phyloP scores from a whole-genome alignment of 2,888 invertebrate species.

The Yponomeuta plumbellus region DNA sequence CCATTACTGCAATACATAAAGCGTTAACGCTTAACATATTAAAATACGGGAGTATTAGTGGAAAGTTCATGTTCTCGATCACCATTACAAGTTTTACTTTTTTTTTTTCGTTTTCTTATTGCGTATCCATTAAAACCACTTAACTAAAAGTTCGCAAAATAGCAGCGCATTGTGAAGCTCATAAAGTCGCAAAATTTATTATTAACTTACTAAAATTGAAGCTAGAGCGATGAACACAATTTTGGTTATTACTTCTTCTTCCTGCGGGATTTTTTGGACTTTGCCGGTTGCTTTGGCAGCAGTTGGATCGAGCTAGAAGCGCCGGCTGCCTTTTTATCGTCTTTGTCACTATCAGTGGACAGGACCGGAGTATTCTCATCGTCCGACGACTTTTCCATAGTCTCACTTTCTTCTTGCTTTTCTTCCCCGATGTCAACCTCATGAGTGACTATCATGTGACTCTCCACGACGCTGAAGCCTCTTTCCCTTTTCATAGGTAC shows the following conservation, averaged over 20 bases:
- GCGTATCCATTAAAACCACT: constrained; percentile 49
- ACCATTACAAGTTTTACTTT: constrained; percentile 9
- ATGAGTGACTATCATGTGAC: constrained; percentile 58
- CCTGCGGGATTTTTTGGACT: constrained; percentile 76
- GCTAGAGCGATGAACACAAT: constrained; percentile 29
- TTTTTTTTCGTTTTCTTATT: constrained; percentile 54
- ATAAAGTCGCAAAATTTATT: constrained; percentile 9
- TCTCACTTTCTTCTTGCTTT: constrained; percentile 43
- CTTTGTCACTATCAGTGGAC: constrained; percentile 76
- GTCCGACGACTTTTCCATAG: constrained; percentile 75
- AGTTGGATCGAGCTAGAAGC: constrained; percentile 51
- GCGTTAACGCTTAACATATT: neutral
- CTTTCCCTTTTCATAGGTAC: constrained; percentile 55
- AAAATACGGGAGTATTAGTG: neutral
- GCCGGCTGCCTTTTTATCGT: constrained; percentile 57
- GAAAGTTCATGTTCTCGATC: constrained; percentile 10
- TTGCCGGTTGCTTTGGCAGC: constrained; percentile 59
- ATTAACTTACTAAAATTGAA: constrained; percentile 13
- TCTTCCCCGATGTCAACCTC: constrained; percentile 57
- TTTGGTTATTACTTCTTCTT: constrained; percentile 75
- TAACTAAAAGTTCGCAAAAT: constrained; percentile 42
- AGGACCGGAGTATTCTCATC: constrained; percentile 72
- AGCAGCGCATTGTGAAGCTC: constrained; percentile 31
- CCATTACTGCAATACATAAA: constrained; percentile 6
- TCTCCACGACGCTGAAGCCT: constrained; percentile 61